Percentiles rank a stretch among this genome's conserved stretches.
Evolutionary conservation across 2,888 invertebrate species (phyloP).

Genomic region (Salpingus planirostris): DNA sequence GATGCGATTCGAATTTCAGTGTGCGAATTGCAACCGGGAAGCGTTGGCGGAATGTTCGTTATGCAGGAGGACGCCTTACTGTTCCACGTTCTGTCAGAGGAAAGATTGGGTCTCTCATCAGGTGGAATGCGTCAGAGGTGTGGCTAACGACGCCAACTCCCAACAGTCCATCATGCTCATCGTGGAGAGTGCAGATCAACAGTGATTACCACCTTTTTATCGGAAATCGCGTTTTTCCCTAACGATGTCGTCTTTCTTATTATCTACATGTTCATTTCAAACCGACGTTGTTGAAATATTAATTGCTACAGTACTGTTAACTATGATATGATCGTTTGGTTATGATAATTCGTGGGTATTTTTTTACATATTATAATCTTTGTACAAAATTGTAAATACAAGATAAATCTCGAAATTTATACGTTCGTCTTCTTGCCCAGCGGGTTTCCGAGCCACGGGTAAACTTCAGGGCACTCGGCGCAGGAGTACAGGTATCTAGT

Average conservation of each 20-base stretch:
- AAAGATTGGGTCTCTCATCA: constrained; percentile 85
- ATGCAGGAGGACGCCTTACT: constrained; percentile 79
- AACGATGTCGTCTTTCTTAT: no score
- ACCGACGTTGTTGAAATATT: no score
- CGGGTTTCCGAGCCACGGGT: constrained; percentile 41
- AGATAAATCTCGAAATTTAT: no score
- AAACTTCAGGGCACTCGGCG: constrained; percentile 43
- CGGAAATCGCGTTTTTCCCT: no score
- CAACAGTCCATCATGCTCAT: constrained; percentile 79
- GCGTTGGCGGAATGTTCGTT: constrained; percentile 81
- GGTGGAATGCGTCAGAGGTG: constrained; percentile 70
- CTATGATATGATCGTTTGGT: no score
- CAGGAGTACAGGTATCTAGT: constrained; percentile 46
- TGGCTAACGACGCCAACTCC: constrained; percentile 48
- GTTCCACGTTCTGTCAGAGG: constrained; percentile 82
- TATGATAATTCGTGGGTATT: no score
- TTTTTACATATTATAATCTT: no score
- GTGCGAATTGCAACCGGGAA: constrained; percentile 83
- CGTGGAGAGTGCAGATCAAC: constrained; percentile 65
- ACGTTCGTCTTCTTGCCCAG: no score
- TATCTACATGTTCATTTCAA: no score
- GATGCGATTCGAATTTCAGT: constrained; percentile 45
- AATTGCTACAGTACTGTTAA: no score
- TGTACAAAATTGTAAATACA: no score
- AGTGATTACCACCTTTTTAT: no score